Evolutionary conservation across 2,888 invertebrate species (phyloP), one percentile per base, ranked within the genome.

Genomic region (Eilema depressum): DNA sequence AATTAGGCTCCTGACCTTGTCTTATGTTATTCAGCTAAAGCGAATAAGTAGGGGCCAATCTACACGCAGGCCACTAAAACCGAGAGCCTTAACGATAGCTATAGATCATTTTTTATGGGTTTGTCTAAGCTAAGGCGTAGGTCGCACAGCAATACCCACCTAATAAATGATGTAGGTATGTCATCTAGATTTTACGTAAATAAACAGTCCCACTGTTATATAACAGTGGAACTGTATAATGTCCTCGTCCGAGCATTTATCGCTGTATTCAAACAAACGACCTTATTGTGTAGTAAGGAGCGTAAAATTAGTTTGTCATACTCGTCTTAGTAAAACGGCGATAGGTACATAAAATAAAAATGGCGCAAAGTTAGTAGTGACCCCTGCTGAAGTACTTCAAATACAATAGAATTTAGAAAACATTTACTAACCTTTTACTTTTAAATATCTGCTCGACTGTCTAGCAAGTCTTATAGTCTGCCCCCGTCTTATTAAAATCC

Each of bases 181-280:
- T 47, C 5, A 47, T 47, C 20, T 47, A 47, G 20, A 47, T 20
- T 20, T 47, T 47, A 53, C 53, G 63, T 63, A 7, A 10, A 25
- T 1, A 41, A 25, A 41, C 25, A 25, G 17, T 23, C 28, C 53
- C 30, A 25, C 12, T 60, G 12, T 59, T 25, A 26, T 57, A n/a
- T n/a, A n/a, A n/a, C n/a, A n/a, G n/a, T n/a, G n/a, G n/a, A n/a
- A n/a, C n/a, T n/a, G n/a, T n/a, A n/a, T 41, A 26, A 53, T 53
- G 28, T 28, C 67, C 67, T 67, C 25, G 67, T 53, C 20, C 47
- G 53, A 25, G 3, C 41, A 33, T 53, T 37, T 67, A 67, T 67
- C 67, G 61, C 47, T 61, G 61, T 41, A 61, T 30, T 67, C 30
- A 67, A 61, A 67, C 41, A 67, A 53, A 61, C 28, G 25, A 26